These are phyloP conservation scores for Leptinotarsa peninsularis DNA, from an alignment of 2,888 invertebrate genomes.

Conservation along the genomic window DNA sequence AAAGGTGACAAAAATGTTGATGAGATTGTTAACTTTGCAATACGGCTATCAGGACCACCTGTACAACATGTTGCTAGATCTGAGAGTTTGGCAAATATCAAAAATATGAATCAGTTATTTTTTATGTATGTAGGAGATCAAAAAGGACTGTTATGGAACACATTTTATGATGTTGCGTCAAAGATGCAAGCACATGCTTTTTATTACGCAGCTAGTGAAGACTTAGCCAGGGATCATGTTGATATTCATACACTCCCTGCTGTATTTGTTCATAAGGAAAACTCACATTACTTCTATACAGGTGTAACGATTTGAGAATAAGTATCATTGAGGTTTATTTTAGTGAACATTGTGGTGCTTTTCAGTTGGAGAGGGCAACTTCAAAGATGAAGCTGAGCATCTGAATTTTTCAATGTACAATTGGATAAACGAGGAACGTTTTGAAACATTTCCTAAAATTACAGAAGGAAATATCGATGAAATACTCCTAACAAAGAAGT, in stretches of 20 bases:
- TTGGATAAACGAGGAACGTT: constrained; percentile 92
- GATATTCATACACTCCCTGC: constrained; percentile 77
- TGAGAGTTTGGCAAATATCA: constrained; percentile 83
- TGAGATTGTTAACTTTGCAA: constrained; percentile 91
- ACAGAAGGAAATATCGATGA: constrained; percentile 87
- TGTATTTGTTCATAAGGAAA: constrained; percentile 89
- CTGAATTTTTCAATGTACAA: constrained; percentile 81
- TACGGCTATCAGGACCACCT: constrained; percentile 89
- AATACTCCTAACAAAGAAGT: constrained; percentile 85
- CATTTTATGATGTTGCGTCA: constrained; percentile 75
- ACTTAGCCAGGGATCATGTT: constrained; percentile 77
- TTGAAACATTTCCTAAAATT: constrained; percentile 89
- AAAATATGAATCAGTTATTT: constrained; percentile 82
- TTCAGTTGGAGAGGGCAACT: constrained; percentile 56
- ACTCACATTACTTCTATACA: constrained; percentile 78
- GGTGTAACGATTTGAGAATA: constrained; percentile 63
- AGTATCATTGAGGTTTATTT: not conserved
- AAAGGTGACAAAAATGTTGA: constrained; percentile 89
- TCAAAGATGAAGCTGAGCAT: constrained; percentile 64
- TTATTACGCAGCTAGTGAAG: constrained; percentile 84
- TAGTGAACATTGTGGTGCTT: constrained; percentile 33
- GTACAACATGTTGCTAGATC: constrained; percentile 84
- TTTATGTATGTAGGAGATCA: constrained; percentile 89
- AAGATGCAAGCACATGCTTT: constrained; percentile 88
- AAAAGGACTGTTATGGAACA: constrained; percentile 81